Evolutionary conservation across 2,113 vertebrate genomes (phyloP), one percentile per base, ranked within the genome.

Genomic region (Thalassarche chlororhynchos): DNA sequence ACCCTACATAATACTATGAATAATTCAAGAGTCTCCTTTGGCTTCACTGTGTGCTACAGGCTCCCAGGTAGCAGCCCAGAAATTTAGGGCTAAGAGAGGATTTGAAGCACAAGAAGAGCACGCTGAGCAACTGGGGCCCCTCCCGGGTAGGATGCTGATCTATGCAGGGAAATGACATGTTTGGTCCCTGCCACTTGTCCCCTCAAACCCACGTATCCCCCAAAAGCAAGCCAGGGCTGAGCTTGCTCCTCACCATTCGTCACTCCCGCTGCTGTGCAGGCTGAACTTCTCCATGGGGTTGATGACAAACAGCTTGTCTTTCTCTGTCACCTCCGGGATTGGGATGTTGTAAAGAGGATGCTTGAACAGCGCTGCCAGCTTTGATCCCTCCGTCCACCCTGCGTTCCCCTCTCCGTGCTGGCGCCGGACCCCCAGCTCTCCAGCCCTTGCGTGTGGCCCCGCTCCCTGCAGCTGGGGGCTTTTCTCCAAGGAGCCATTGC

Each of bases 321-420:
- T 98, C 38, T 99, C 97, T 1, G 80, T 93, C 61, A 98, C 61
- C 7, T 92, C 47, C 1, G 97, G 97, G 11, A 42, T 12, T 4
- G 98, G 98, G 49, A 95, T 61, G 57, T 98, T 98, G 96, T 99
- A 99, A 14, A 99, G 98, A 16, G 98, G 98, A 88, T 99, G 99
- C 55, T 98, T 23, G 36, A 99, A 99, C 58, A 99, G 98, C 3
- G 97, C 98, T 1, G 92, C 85, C 91, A 99, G 90, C 82, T 98
- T 99, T 24, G 96, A 98, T 93, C 24, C 57, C n/a, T 52, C 9
- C 8, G 69, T 36, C 88, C 1, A 1, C 4, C 25, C 44, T 1
- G 3, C 29, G 8, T 75, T 83, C n/a, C 12, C 7, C 2, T 76
- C 58, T 87, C 71, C 3, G 0, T 1, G 55, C 20, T 32, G 87